A percentile compares a stretch with the other conserved stretches of the same genome.
These are phyloP conservation scores for Fragum fragum DNA, from an alignment of 2,888 invertebrate species.

Conservation along the genomic window DNA sequence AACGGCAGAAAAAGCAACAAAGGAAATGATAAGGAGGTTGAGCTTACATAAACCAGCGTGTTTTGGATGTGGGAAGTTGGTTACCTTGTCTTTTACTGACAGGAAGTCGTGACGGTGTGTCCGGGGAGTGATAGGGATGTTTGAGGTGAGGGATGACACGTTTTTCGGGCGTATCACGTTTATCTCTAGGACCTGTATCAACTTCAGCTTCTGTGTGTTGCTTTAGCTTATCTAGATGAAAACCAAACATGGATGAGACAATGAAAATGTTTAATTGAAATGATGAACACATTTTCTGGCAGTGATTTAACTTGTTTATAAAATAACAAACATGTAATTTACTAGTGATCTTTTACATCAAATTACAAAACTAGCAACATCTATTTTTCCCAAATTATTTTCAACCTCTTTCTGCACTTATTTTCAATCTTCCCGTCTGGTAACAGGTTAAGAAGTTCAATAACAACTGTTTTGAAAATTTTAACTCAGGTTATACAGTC, in stretches of 20 bases:
- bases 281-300: background rate
- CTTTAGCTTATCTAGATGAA: slow-evolving; percentile 63
- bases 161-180: slow-evolving; percentile 61
- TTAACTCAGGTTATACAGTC: too few species aligned
- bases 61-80: background rate
- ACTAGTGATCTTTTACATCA: too few species aligned
- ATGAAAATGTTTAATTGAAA: background rate
- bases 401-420: too few species aligned
- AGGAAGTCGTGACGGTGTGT: slow-evolving; percentile 60
- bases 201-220: slow-evolving; percentile 50
- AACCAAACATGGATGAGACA: slow-evolving; percentile 46
- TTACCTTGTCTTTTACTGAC: slow-evolving; percentile 70
- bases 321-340: too few species aligned
- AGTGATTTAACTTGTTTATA: background rate
- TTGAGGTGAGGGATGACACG: slow-evolving; percentile 59
- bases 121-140: slow-evolving; percentile 63
- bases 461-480: too few species aligned
- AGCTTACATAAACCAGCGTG: background rate
- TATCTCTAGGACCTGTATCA: slow-evolving; percentile 35
- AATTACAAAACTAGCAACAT: too few species aligned
- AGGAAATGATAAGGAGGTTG: background rate
- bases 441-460: too few species aligned
- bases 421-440: too few species aligned
- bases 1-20: slow-evolving; percentile 7
- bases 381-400: too few species aligned